phyloP scores from a whole-genome alignment of 1,140 invertebrate species.

The Formica selysi region DNA sequence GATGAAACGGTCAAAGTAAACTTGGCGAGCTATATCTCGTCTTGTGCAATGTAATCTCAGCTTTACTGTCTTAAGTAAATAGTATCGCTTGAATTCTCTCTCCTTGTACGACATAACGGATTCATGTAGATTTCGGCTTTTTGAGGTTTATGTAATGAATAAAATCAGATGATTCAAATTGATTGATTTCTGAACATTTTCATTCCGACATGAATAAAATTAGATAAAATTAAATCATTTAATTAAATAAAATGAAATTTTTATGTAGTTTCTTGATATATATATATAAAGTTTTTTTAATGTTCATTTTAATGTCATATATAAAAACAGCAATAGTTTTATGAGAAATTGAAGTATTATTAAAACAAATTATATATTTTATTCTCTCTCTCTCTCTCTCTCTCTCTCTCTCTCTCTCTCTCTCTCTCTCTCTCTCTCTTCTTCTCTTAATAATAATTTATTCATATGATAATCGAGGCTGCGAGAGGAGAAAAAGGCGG shows the following conservation, averaged over 20 bases:
- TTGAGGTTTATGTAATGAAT: background rate
- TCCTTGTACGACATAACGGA: slow-evolving; percentile 12
- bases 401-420: too few relatives aligned
- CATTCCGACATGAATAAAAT: background rate
- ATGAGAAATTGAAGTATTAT: slow-evolving; percentile 20
- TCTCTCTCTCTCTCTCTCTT: too few relatives aligned
- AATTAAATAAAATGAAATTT: background rate
- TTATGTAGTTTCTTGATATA: background rate
- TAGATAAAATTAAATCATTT: background rate
- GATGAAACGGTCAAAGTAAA: slow-evolving; percentile 60
- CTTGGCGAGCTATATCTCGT: slow-evolving; percentile 48
- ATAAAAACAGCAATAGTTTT: slow-evolving; percentile 40
- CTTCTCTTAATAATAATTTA: slow-evolving; percentile 34
- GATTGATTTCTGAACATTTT: background rate
- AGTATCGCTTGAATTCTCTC: slow-evolving; percentile 8
- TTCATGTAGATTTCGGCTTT: background rate
- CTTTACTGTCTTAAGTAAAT: slow-evolving; percentile 76
- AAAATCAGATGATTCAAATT: slow-evolving; percentile 5
- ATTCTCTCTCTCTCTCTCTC: background rate
- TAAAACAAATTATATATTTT: slow-evolving; percentile 38
- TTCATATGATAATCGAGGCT: slow-evolving; percentile 44
- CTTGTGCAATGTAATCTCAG: slow-evolving; percentile 73
- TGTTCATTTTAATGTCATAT: background rate
- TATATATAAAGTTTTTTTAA: background rate
- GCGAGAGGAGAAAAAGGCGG: slow-evolving; percentile 27